These are phyloP conservation scores for Synergus laeviventris DNA, from an alignment of 2,888 invertebrate genomes.

Conservation along the genomic window DNA sequence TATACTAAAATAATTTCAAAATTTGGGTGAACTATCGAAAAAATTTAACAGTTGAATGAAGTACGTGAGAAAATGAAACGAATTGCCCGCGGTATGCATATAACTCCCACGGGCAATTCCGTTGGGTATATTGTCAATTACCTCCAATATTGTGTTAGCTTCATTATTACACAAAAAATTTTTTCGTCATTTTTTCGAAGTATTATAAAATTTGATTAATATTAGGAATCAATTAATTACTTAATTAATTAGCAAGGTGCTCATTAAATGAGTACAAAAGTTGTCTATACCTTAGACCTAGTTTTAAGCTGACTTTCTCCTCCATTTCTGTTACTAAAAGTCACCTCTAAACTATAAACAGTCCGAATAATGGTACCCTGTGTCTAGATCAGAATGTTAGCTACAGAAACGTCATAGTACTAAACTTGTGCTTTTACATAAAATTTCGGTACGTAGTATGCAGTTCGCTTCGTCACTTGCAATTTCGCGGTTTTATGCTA, in stretches of 20 bases:
- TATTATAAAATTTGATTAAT: too few relatives aligned
- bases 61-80: neutral
- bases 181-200: too few relatives aligned
- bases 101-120: neutral
- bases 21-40: too few relatives aligned
- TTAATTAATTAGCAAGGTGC: too few relatives aligned
- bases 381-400: neutral
- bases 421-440: neutral
- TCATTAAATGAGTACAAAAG: too few relatives aligned
- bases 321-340: neutral
- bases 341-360: neutral
- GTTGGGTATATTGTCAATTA: neutral
- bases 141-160: neutral
- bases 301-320: neutral
- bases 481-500: slow-evolving; percentile 33
- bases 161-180: too few relatives aligned
- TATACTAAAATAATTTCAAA: too few relatives aligned
- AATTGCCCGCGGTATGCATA: too few relatives aligned
- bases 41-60: too few relatives aligned
- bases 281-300: too few relatives aligned
- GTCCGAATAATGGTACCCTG: neutral
- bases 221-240: too few relatives aligned
- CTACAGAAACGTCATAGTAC: neutral
- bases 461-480: neutral
- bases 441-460: neutral